These are phyloP conservation scores for Synergus japonicus DNA, from an alignment of 2,888 invertebrate genomes.

Conservation along the genomic window DNA sequence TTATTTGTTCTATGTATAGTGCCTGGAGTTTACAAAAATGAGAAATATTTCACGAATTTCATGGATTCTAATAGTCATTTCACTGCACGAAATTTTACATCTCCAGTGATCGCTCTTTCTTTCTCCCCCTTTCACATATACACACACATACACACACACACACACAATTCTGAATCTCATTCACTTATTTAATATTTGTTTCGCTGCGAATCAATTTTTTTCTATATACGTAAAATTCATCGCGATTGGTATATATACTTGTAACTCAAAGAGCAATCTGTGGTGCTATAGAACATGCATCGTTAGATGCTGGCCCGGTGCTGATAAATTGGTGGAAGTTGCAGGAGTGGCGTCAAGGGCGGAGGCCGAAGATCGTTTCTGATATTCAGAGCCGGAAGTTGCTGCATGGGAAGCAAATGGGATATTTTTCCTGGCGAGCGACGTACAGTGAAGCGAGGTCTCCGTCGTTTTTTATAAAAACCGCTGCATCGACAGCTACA, in stretches of 20 bases:
- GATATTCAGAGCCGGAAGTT: constrained; percentile 68
- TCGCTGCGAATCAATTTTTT: neutral
- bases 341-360: constrained; percentile 71
- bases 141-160: no score
- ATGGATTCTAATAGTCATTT: neutral
- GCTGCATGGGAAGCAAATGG: constrained; percentile 79
- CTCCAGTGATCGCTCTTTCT: constrained; percentile 5
- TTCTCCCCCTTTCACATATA: no score
- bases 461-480: constrained; percentile 74
- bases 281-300: constrained; percentile 52
- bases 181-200: neutral
- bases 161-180: no score
- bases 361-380: constrained; percentile 66
- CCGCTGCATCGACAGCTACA: constrained; percentile 78
- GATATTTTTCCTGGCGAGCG: constrained; percentile 79
- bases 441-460: constrained; percentile 79
- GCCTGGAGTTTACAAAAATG: constrained; percentile 1
- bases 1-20: neutral
- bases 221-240: constrained; percentile 54
- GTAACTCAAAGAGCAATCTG: constrained; percentile 54
- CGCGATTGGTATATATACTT: constrained; percentile 59
- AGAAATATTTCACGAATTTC: neutral
- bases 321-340: constrained; percentile 73
- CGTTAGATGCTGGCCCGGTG: constrained; percentile 77
- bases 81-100: neutral